phyloP scores from a whole-genome alignment of 2,113 vertebrate species.

The Globicephala melas region DNA sequence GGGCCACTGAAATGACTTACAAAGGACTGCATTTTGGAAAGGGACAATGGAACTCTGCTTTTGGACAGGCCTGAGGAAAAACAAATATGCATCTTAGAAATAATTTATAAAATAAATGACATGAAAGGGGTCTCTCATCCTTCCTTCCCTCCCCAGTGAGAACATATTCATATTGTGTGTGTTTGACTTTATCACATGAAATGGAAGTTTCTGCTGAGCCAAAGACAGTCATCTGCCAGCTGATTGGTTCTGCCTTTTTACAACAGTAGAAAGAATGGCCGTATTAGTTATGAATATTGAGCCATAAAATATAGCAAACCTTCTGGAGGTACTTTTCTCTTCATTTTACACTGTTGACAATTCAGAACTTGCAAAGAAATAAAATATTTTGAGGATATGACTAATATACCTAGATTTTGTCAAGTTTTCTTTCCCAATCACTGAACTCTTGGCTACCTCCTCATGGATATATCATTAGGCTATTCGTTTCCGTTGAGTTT shows the following conservation, averaged over 20 bases:
- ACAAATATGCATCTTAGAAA: conserved; percentile 57
- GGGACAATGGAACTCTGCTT: conserved; percentile 49
- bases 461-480: neutral
- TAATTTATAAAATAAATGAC: conserved; percentile 39
- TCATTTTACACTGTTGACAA: neutral
- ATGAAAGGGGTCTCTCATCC: conserved; percentile 33
- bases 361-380: conserved; percentile 29
- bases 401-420: conserved; percentile 28
- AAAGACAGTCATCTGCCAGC: neutral
- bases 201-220: conserved; percentile 15
- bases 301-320: neutral
- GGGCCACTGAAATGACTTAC: conserved; percentile 42
- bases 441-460: conserved; percentile 20
- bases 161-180: conserved; percentile 28
- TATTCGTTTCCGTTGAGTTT: conserved; percentile 47
- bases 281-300: neutral
- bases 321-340: neutral
- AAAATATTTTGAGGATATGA: conserved; percentile 8
- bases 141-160: conserved; percentile 26
- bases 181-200: conserved; percentile 60
- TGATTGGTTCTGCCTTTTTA: conserved; percentile 41
- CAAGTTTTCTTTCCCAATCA: neutral
- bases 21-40: conserved; percentile 57
- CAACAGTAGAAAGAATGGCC: neutral
- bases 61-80: conserved; percentile 51